Evolutionary conservation across 2,113 vertebrate species (phyloP).

Genomic region (Turdus rufiventris): DNA sequence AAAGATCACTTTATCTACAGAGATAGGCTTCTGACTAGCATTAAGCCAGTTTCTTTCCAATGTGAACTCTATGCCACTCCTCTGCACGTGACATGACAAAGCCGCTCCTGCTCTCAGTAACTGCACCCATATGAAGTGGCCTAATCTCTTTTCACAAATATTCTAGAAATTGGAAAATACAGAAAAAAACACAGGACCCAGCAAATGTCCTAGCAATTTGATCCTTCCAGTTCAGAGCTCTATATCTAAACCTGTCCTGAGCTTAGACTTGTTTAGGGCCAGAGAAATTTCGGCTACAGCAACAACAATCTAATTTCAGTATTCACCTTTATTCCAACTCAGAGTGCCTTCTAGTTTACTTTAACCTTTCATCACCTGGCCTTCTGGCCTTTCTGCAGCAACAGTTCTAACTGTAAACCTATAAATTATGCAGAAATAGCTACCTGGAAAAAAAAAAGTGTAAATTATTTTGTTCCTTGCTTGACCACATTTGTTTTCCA

Average conservation of each 20-base stretch:
- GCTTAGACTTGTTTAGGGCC: neutral
- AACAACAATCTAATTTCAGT: neutral
- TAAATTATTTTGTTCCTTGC: neutral
- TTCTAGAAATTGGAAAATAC: neutral
- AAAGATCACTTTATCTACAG: neutral
- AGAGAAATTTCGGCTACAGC: neutral
- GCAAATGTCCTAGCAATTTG: neutral
- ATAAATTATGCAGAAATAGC: neutral
- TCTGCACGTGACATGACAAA: neutral
- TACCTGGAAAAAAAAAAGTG: neutral
- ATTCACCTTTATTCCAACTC: neutral
- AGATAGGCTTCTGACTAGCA: neutral
- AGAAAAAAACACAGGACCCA: neutral
- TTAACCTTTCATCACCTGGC: neutral
- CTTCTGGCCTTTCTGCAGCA: neutral
- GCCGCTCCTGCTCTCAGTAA: neutral
- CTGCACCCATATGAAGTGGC: neutral
- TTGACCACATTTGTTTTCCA: neutral
- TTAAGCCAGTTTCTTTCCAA: neutral
- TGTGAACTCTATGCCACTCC: neutral
- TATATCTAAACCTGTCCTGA: neutral
- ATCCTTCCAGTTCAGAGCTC: neutral
- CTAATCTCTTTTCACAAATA: neutral
- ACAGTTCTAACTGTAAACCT: neutral
- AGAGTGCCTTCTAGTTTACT: neutral